Conservation (phyloP, 2,113 vertebrate genomes). For the Mormoops blainvillei region DNA sequence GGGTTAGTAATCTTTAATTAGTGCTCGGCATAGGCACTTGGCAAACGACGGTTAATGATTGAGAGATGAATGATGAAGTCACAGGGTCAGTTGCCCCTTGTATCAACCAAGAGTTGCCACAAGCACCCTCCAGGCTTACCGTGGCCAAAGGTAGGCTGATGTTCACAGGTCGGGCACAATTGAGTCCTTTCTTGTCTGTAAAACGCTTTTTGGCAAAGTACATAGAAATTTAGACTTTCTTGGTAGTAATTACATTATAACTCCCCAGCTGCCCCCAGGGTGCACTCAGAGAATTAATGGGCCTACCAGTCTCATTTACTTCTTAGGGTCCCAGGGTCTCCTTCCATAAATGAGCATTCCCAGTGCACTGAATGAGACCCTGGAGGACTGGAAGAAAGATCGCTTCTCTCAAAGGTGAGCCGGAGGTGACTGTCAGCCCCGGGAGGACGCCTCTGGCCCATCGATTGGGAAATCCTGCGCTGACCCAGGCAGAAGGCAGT, state of each 20-base stretch:
- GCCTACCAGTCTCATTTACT: conserved; percentile 51
- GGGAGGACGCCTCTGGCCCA: background rate
- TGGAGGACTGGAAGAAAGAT: background rate
- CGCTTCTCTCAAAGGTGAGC: conserved; percentile 37
- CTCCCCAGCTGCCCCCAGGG: conserved; percentile 24
- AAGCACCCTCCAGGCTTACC: background rate
- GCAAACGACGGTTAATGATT: background rate
- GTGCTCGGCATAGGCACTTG: background rate
- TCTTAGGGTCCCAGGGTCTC: conserved; percentile 33
- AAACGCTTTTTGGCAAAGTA: conserved; percentile 35
- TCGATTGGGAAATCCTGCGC: background rate
- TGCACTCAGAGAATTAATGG: conserved; percentile 60
- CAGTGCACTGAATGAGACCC: background rate
- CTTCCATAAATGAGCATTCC: background rate
- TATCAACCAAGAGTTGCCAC: background rate
- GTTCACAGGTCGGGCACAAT: background rate
- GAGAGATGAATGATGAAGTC: background rate
- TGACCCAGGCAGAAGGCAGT: background rate
- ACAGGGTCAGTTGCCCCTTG: background rate
- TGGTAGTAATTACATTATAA: conserved; percentile 36
- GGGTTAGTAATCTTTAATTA: background rate
- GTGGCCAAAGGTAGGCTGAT: background rate
- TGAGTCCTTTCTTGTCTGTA: background rate
- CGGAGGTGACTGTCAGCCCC: background rate
- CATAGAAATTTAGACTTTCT: conserved; percentile 15